Evolutionary conservation across 2,888 invertebrate species (phyloP).

Genomic region (Drosophila nigritarsus): DNA sequence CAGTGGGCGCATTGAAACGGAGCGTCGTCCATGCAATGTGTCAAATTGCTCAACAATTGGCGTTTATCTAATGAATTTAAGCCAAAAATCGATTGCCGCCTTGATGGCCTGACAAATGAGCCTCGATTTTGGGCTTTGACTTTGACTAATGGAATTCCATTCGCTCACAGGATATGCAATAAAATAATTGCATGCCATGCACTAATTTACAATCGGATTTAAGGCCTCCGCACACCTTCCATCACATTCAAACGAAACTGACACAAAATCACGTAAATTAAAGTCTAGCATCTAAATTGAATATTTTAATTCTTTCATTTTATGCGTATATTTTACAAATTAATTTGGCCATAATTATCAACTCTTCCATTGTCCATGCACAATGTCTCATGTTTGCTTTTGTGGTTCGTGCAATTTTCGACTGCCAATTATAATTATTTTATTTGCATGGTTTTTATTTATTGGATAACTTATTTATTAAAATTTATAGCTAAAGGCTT

Average conservation of each 20-base stretch:
- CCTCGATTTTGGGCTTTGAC: conserved; percentile 48
- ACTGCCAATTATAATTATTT: conserved; percentile 1
- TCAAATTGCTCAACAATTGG: conserved; percentile 61
- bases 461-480: not conserved
- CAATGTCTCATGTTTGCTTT: not conserved
- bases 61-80: conserved; percentile 55
- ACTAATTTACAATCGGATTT: conserved; percentile 54
- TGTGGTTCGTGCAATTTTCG: not conserved
- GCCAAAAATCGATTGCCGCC: conserved; percentile 62
- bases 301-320: conserved; percentile 25
- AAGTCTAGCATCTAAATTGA: conserved; percentile 13
- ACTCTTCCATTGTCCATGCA: not conserved
- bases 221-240: not conserved
- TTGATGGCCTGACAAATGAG: conserved; percentile 41
- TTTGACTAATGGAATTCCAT: conserved; percentile 73
- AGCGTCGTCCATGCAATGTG: conserved; percentile 40
- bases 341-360: not conserved
- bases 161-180: conserved; percentile 51
- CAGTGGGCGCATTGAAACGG: not conserved
- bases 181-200: conserved; percentile 59
- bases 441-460: not conserved
- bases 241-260: not conserved
- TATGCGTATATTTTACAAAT: not conserved
- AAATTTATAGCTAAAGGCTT: not conserved
- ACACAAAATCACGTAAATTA: conserved; percentile 22